Evolutionary conservation across 2,888 invertebrate species (phyloP).

Genomic region (Chrysolina americana): DNA sequence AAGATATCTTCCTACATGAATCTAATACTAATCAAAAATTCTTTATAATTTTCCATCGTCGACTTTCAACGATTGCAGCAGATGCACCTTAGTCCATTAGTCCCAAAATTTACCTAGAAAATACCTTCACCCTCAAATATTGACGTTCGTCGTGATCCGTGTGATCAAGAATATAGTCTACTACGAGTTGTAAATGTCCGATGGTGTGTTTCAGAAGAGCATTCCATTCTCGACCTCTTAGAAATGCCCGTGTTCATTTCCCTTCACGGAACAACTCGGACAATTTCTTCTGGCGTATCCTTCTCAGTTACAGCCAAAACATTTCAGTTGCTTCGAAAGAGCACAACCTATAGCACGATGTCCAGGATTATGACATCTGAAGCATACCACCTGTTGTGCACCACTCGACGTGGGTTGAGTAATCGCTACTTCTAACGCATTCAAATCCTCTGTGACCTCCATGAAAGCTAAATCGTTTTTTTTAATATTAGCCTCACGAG

Average conservation of each 20-base stretch:
- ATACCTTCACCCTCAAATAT: conserved; percentile 25
- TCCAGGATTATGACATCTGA: no score
- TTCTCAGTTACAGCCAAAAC: conserved; percentile 35
- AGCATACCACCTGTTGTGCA: neutral
- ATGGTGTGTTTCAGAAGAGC: neutral
- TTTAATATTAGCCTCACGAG: no score
- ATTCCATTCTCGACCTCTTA: conserved; percentile 3
- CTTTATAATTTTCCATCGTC: conserved; percentile 19
- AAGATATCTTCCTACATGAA: no score
- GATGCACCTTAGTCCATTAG: conserved; percentile 35
- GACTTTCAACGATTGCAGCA: conserved; percentile 19
- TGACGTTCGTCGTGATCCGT: conserved; percentile 32
- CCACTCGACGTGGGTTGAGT: neutral
- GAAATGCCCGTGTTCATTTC: conserved; percentile 36
- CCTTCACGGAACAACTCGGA: conserved; percentile 37
- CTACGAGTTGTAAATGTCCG: neutral
- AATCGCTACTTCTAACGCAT: neutral
- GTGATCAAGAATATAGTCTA: conserved; percentile 38
- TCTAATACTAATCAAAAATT: no score
- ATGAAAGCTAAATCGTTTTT: conserved; percentile 1
- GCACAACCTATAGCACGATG: conserved; percentile 32
- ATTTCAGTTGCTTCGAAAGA: conserved; percentile 22
- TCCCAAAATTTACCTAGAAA: conserved; percentile 18
- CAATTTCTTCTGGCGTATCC: conserved; percentile 38
- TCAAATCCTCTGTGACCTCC: neutral